Percentiles rank a stretch among this genome's conserved stretches.
Conservation (phyloP, 2,797 vertebrate genomes). For the Anas bahamensis region DNA sequence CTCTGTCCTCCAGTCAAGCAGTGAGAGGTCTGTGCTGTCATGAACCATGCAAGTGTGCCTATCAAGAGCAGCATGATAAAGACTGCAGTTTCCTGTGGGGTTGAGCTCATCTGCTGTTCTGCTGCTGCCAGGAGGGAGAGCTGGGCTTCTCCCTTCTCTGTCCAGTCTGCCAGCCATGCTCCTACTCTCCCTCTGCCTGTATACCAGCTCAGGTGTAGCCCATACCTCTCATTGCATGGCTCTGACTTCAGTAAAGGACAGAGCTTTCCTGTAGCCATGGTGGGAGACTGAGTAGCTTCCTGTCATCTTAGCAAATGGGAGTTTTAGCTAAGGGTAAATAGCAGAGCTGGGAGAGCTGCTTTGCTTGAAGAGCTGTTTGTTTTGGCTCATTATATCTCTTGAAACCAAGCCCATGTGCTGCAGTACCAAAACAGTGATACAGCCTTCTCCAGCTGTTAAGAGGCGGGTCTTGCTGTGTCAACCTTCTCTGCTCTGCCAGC, state of each 20-base stretch:
- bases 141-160: neutral
- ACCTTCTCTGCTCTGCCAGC: neutral
- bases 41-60: neutral
- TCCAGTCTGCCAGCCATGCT: neutral
- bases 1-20: neutral
- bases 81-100: neutral
- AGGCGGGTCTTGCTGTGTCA: neutral
- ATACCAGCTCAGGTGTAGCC: neutral
- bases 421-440: neutral
- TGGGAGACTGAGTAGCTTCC: neutral
- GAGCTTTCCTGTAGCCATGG: neutral
- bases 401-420: neutral
- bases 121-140: neutral
- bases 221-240: neutral
- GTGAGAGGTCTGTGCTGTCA: neutral
- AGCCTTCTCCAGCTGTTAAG: neutral
- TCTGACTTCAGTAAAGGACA: neutral
- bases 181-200: neutral
- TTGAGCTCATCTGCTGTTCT: neutral
- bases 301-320: neutral
- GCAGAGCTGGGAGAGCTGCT: neutral
- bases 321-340: neutral
- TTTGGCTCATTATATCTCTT: neutral
- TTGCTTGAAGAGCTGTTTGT: neutral
- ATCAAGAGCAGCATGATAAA: neutral